These are phyloP conservation scores for Myripristis jacobus DNA, from an alignment of 2,797 vertebrate genomes.

Conservation along the genomic window DNA sequence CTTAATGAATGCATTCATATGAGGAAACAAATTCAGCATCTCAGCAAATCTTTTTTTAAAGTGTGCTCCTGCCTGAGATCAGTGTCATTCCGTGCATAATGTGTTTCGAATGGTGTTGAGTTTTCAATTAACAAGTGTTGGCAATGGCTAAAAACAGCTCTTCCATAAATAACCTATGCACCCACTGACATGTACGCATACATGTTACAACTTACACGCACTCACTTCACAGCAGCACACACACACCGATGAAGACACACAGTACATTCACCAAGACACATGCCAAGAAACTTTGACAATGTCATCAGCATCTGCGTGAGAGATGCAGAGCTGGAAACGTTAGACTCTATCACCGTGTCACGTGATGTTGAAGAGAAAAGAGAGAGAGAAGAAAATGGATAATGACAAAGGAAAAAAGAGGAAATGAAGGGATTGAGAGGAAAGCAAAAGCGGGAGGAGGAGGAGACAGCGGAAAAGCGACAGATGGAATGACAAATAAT, in stretches of 20 bases:
- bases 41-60: background rate
- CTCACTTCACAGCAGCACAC: too few species aligned
- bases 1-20: background rate
- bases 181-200: background rate
- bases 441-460: background rate
- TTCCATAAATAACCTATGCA: background rate
- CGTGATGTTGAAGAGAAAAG: too few species aligned
- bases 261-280: background rate
- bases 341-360: background rate
- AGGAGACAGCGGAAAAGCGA: background rate
- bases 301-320: background rate
- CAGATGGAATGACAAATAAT: background rate
- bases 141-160: background rate
- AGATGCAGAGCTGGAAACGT: slow-evolving; percentile 5
- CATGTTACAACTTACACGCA: background rate
- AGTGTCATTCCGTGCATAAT: too few species aligned
- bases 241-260: slow-evolving; percentile 4
- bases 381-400: too few species aligned
- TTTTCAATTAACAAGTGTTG: slow-evolving; percentile 2
- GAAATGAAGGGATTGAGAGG: too few species aligned
- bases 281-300: background rate
- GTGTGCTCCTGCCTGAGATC: too few species aligned
- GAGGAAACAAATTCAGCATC: background rate
- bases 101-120: slow-evolving; percentile 5
- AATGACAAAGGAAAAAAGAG: too few species aligned